Percentiles rank a stretch among this genome's conserved stretches.
Evolutionary conservation across 2,888 invertebrate species (phyloP).

Genomic region (Rotaria socialis): DNA sequence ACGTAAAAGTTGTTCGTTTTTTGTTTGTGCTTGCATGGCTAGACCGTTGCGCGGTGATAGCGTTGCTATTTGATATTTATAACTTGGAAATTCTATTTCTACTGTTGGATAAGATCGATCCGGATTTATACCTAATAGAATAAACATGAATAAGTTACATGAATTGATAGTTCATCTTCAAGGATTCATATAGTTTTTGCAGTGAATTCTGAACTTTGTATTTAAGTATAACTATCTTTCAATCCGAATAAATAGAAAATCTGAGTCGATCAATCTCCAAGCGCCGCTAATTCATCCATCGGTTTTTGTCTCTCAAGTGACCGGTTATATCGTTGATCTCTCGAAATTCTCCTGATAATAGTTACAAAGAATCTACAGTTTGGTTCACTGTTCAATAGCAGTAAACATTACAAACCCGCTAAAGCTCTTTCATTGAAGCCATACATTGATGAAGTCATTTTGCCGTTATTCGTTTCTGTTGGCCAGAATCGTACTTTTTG

Average conservation of each 20-base stretch:
- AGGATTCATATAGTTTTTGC: neutral
- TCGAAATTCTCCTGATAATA: too few relatives aligned
- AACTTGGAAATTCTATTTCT: neutral
- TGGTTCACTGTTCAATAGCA: neutral
- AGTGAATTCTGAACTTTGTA: too few relatives aligned
- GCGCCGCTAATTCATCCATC: too few relatives aligned
- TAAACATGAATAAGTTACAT: neutral
- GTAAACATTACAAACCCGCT: slow-evolving; percentile 20
- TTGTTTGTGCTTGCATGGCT: slow-evolving; percentile 16
- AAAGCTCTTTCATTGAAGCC: slow-evolving; percentile 22
- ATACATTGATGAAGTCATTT: neutral
- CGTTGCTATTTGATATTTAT: slow-evolving; percentile 19
- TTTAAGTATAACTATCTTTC: too few relatives aligned
- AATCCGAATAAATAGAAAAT: too few relatives aligned
- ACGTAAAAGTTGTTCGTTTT: neutral
- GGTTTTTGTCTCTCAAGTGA: too few relatives aligned
- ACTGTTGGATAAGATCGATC: slow-evolving; percentile 30
- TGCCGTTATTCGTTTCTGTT: neutral
- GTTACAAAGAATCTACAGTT: too few relatives aligned
- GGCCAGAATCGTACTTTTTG: slow-evolving; percentile 44
- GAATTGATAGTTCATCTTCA: neutral
- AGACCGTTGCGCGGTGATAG: slow-evolving; percentile 12
- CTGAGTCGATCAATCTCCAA: too few relatives aligned
- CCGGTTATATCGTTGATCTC: too few relatives aligned
- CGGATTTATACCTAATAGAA: neutral